Base-by-base conservation (phyloP, 1,140 invertebrate species). In the Bombus sibiricus region DNA sequence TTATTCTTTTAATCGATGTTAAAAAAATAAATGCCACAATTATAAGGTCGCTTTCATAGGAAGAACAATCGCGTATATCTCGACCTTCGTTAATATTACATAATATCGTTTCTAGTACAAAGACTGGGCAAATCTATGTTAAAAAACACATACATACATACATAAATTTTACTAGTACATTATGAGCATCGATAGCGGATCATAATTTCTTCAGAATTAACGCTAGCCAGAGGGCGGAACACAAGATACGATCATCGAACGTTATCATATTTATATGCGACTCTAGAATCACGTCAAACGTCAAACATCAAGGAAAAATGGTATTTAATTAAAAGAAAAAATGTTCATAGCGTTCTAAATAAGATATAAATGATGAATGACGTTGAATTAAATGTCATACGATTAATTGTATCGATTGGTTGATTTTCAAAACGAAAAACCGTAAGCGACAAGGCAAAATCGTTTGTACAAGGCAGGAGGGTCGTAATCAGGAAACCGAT, bases 401-500 rank as follows among this genome's bases (percentile, higher is more conserved):
- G 62, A 32, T 37, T 32, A 28, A 22, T n/a, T 18, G n/a, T 25
- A 53, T 77, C 53, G 57, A 9, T 34, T 6, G 25, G 5, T 53
- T 47, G 39, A 74, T 82, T 82, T 74, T n/a, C 18, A 59, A 78
- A 73, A 80, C 34, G 39, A 69, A 43, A 64, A 82, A 28, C 34
- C 10, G 28, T 34, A 57, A 77, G 32, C 5, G 59, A 22, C 66
- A 69, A 75, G 85, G 64, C 53, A 34, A 82, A 41, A 83, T 83
- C 47, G 66, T 75, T 86, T 62, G 81, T 83, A 78, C 75, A 85
- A 79, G 57, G 43, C 59, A 53, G 41, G 86, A 74, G 81, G 86
- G 71, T 87, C 86, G 76, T 84, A 87, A 87, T 90, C 81, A 86
- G 86, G 88, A 90, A 89, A 85, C 81, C 88, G 78, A 89, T 84